phyloP scores from a whole-genome alignment of 2,888 invertebrate species.

The Drepanosiphum platanoidis region DNA sequence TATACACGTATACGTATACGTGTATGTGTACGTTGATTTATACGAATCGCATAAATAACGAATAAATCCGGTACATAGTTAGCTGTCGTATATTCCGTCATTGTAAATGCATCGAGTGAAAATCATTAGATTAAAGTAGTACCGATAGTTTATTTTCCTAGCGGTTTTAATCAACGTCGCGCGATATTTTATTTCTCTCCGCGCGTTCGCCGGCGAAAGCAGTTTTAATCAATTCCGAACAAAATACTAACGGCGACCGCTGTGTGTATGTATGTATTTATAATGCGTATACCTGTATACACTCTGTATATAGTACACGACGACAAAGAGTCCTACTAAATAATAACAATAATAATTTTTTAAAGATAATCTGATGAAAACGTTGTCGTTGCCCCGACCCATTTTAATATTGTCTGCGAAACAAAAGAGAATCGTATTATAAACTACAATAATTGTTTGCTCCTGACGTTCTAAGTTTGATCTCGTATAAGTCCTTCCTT shows the following conservation, averaged over 20 bases:
- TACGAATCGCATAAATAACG: not conserved
- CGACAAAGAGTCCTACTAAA: not conserved
- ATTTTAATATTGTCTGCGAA: slow-evolving; percentile 8
- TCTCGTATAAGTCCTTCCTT: slow-evolving; percentile 33
- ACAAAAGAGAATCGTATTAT: slow-evolving; percentile 44
- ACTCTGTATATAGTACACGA: no score
- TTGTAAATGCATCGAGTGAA: slow-evolving; percentile 2
- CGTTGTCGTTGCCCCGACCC: not conserved
- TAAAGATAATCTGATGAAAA: slow-evolving; percentile 2
- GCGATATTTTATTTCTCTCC: not conserved
- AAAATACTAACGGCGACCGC: not conserved
- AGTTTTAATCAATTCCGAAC: slow-evolving; percentile 11
- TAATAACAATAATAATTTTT: slow-evolving; percentile 20
- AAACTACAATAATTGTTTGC: slow-evolving; percentile 42
- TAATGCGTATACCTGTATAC: no score
- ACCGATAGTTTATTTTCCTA: not conserved
- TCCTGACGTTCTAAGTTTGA: slow-evolving; percentile 37
- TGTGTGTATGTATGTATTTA: no score
- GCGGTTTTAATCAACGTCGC: not conserved
- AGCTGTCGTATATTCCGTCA: not conserved
- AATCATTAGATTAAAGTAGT: slow-evolving; percentile 10
- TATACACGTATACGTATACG: no score
- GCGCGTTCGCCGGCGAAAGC: not conserved
- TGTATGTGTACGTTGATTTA: slow-evolving; percentile 8
- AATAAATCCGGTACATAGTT: not conserved